Percentiles rank a stretch among this genome's conserved stretches.
Conservation (phyloP, 1,140 invertebrate genomes). For the Nylanderia fulva region DNA sequence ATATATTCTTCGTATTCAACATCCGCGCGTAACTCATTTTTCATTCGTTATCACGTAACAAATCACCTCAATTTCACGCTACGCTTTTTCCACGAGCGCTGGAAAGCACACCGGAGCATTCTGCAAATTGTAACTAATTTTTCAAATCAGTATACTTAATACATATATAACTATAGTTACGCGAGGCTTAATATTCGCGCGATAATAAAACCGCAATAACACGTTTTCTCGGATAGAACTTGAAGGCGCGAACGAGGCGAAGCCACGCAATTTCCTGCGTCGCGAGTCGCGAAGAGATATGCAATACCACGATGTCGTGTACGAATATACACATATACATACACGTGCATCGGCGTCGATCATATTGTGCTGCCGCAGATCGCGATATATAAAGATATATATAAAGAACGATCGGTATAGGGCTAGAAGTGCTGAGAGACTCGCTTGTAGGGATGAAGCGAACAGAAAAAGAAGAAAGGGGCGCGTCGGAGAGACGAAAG, state of each 20-base stretch:
- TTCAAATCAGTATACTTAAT: constrained; percentile 14
- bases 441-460: constrained; percentile 62
- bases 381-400: background rate
- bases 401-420: constrained; percentile 10
- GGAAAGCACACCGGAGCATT: background rate
- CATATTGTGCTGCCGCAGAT: constrained; percentile 20
- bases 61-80: background rate
- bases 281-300: background rate
- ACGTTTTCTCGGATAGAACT: background rate
- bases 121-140: background rate
- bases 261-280: constrained; percentile 27
- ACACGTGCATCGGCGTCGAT: background rate
- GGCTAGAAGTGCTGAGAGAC: constrained; percentile 31
- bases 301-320: background rate
- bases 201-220: constrained; percentile 29
- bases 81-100: background rate
- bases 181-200: constrained; percentile 24
- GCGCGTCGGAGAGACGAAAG: constrained; percentile 9
- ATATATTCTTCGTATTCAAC: too few relatives aligned
- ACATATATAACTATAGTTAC: background rate
- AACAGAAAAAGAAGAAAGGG: constrained; percentile 52
- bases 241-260: constrained; percentile 26
- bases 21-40: too few relatives aligned
- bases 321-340: background rate
- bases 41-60: too few relatives aligned